Evolutionary conservation across 2,113 vertebrate genomes (phyloP), one percentile per base, ranked within the genome.

Genomic region (Catharus minimus): DNA sequence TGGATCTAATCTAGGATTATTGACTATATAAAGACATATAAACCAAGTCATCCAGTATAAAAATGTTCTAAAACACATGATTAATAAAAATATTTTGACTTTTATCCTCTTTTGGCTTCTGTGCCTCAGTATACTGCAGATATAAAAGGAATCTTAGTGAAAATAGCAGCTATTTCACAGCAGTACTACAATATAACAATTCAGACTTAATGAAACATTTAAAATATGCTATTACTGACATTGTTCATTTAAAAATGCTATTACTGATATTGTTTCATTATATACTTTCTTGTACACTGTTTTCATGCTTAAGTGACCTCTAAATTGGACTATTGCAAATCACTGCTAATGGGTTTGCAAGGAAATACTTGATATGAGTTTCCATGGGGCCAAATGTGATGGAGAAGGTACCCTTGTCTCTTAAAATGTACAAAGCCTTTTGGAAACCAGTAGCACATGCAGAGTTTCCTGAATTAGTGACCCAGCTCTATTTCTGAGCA

Each of bases 261-360:
- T 98, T 97, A 97, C 97, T 95, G 95, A 95, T 98, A 97, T 96
- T 97, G 97, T 97, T 97, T 97, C 97, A 96, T 97, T 97, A 96
- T 96, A 95, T 96, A 85, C 95, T 97, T 97, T 96, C 96, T 96
- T 94, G 95, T 95, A 95, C 96, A 93, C 95, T 97, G 82, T 97
- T 97, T 97, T 97, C 97, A 97, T 95, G 97, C 97, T 97, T 97
- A 98, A 98, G 95, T 97, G 96, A 97, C 96, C 97, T 96, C 97
- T 97, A 98, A 98, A 98, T 98, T 97, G 96, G 96, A 95, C 92
- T 93, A 88, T 65, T 88, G 94, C 97, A 97, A 97, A 97, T 97
- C 96, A 95, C 90, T 74, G 43, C 95, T 98, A 97, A 97, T 96
- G 84, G 75, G 62, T 75, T 96, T 92, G 69, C 85, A 93, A 93